Evolutionary conservation across 2,888 invertebrate species (phyloP), one percentile per base, ranked within the genome.

Genomic region (Griposia aprilina): DNA sequence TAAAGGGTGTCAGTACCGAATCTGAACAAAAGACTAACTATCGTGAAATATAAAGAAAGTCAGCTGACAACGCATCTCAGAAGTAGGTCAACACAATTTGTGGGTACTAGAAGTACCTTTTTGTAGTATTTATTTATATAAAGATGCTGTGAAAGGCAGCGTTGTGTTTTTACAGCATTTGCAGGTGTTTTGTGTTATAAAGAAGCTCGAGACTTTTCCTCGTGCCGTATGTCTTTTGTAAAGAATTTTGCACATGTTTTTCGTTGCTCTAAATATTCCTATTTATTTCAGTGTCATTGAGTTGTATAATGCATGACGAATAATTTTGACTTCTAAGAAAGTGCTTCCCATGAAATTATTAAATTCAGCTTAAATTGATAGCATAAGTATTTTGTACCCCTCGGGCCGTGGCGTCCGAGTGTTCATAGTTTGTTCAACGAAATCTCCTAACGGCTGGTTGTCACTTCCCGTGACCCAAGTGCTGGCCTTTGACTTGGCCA

Each of bases 31-130:
- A 79, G 75, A 74, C 60, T 26, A 83, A 86, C 77, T 84, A 83
- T 79, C 72, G 79, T 70, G 74, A 72, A 82, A 74, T 52, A 59
- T 80, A 67, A 80, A 82, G 83, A 81, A 85, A 86, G 77, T 74
- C 80, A 57, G 59, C 45, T 69, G 69, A 78, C 82, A 84, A 73
- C 48, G 60, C 23, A 67, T 57, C 69, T n/a, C 55, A 57, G 65
- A 82, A 71, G 55, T 82, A 82, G 82, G 82, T 84, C 80, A 74
- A 55, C 63, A 48, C 45, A 62, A 71, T 63, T 70, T 71, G 62
- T 45, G 1, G 70, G 23, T 4, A 15, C 74, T 74, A 20, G 62
- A 73, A 78, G 63, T n/a, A 26, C 57, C 67, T 48, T 80, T 78
- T 66, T 52, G 36, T 41, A 48, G 59, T 30, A 41, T 67, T 62